Evolutionary conservation across 2,113 vertebrate genomes (phyloP), one percentile per base, ranked within the genome.

Genomic region (Meriones unguiculatus): DNA sequence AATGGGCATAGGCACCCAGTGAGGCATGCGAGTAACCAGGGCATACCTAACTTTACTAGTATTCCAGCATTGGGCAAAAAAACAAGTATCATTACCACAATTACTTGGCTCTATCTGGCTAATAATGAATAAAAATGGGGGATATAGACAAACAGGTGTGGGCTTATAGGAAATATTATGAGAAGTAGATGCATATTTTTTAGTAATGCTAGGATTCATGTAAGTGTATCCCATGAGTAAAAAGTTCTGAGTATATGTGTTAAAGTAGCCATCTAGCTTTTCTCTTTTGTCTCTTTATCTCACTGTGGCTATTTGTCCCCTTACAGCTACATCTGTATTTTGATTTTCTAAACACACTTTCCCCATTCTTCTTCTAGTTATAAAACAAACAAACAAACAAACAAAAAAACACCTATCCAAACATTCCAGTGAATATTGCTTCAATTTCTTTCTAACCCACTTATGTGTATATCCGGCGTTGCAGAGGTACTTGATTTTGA

Each of bases 401-500:
- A 46, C 18, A 78, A 50, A 18, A 3, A 15, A 7, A 24, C 13
- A 24, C 38, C 20, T 87, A 75, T n/a, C 30, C 52, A 67, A 80
- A 69, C 30, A 65, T 59, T 46, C 54, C 59, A n/a, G n/a, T 59
- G n/a, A 80, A 75, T 87, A 75, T 30, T 38, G 18, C 75, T 89
- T 91, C 92, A 69, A 14, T 82, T 95, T 89, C 82, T 67, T 93
- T 93, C 70, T 11, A 4, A 75, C 50, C 32, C 82, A 62, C 57
- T 97, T 91, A 28, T 18, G 78, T 90, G 54, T 41, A 96, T 93
- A 89, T 96, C 87, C 89, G 35, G 0, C 72, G 57, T 46, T 93
- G 35, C 84, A 73, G 69, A 87, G 78, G 93, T 59, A 32, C 90
- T 88, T 95, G 89, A 73, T 62, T 96, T 90, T 92, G 84, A 96